Conservation (phyloP, 2,797 vertebrate genomes). For the Xiphorhynchus erythropygius region DNA sequence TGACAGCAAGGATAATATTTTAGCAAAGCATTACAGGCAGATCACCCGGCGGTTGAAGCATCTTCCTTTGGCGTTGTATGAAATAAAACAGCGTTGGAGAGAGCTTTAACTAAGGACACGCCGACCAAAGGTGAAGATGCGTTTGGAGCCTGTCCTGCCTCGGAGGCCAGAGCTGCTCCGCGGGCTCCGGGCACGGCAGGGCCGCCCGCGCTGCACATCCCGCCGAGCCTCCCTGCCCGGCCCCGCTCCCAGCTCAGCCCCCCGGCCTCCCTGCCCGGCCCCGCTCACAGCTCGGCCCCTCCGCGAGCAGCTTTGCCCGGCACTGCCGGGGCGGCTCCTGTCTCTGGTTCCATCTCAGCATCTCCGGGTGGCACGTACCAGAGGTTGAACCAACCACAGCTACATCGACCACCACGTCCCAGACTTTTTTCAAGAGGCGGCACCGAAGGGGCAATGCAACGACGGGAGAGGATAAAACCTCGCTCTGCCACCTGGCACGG, state of each 20-base stretch:
- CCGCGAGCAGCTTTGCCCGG: accelerated
- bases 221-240: too few species aligned
- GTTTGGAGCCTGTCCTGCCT: too few species aligned
- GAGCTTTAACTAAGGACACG: not conserved
- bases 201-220: too few species aligned
- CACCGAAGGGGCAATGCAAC: accelerated
- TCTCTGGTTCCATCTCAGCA: not conserved
- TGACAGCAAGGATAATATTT: not conserved
- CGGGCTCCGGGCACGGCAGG: too few species aligned
- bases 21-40: not conserved
- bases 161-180: too few species aligned
- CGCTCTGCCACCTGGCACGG: accelerated
- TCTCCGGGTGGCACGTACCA: not conserved
- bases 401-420: accelerated
- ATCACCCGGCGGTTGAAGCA: not conserved
- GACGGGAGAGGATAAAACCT: not conserved
- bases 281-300: accelerated
- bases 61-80: not conserved
- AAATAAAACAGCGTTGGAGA: not conserved
- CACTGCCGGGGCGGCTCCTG: accelerated
- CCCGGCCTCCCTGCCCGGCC: not conserved
- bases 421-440: not conserved
- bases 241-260: too few species aligned
- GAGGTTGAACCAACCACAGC: too few species aligned
- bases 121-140: not conserved